Evolutionary conservation across 2,888 invertebrate species (phyloP), one percentile per base, ranked within the genome.

Genomic region (Tridacna crocea): DNA sequence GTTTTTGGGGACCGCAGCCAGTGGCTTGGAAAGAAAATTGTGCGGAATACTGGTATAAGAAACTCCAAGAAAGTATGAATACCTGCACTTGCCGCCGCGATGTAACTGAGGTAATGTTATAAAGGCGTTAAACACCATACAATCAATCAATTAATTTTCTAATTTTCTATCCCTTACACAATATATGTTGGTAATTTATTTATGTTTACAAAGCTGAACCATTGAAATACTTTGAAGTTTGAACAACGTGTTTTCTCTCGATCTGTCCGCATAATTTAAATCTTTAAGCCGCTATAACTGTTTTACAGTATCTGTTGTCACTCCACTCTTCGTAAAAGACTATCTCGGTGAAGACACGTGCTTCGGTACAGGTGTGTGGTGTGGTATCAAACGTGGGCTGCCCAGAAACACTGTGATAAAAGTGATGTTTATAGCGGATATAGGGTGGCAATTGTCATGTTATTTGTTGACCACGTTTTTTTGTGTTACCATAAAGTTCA

Each of bases 341-440:
- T 74, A 78, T 36, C 78, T 82, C 4, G 83, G 83, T 13, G 82
- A 84, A 65, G 83, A 85, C 51, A 80, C 68, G 47, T 85, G 80
- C 65, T 75, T 46, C 70, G 81, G 78, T 22, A 84, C 82, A 4
- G 80, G 83, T 12, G 78, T 80, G 2, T 82, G 82, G 82, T 82
- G 83, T 58, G 80, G 82, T 13, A 79, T 87, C 13, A 78, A 68
- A 15, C 81, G 79, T 36, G 74, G 79, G 36, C 46, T 79, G 15
- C 58, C 65, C 0, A 46, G 24, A 4, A 22, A 77, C n/a, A 63
- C 36, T 0, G 60, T 84, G 17, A 58, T 60, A 46, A 70, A 46
- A 27, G 74, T 80, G 80, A 84, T 86, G 82, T 84, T 72, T 55
- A 51, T 83, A 4, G 81, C 75, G 3, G 83, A 82, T 46, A 55